Conservation (phyloP, 2,888 invertebrate genomes). For the Lumbricus terrestris region DNA sequence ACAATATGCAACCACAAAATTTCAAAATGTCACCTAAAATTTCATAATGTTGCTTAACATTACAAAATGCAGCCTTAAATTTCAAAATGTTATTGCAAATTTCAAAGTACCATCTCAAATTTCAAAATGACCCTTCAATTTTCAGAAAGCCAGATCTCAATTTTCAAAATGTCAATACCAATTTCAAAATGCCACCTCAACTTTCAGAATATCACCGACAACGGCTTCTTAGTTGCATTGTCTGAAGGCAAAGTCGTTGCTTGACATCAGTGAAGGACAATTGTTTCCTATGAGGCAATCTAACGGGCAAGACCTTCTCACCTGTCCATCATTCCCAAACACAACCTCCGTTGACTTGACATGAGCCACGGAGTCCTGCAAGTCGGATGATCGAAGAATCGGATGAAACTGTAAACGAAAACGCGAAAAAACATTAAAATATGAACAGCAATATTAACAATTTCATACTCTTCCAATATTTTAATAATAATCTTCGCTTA, state of each 20-base stretch:
- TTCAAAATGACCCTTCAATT: background rate
- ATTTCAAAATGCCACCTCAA: too few species aligned
- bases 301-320: background rate
- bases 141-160: background rate
- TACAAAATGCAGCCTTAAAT: background rate
- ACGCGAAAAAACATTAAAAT: background rate
- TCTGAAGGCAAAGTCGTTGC: too few species aligned
- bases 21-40: background rate
- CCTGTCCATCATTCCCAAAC: background rate
- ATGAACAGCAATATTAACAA: background rate
- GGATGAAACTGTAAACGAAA: background rate
- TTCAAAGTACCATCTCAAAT: background rate
- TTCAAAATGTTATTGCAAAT: background rate
- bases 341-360: background rate
- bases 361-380: background rate
- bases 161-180: background rate
- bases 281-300: background rate
- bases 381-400: background rate
- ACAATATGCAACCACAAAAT: too few species aligned
- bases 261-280: too few species aligned
- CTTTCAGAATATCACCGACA: too few species aligned
- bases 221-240: too few species aligned
- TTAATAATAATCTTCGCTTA: too few species aligned
- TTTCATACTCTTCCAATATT: background rate
- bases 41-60: background rate